Conservation (phyloP, 2,113 vertebrate species). For the Platysternon megacephalum region DNA sequence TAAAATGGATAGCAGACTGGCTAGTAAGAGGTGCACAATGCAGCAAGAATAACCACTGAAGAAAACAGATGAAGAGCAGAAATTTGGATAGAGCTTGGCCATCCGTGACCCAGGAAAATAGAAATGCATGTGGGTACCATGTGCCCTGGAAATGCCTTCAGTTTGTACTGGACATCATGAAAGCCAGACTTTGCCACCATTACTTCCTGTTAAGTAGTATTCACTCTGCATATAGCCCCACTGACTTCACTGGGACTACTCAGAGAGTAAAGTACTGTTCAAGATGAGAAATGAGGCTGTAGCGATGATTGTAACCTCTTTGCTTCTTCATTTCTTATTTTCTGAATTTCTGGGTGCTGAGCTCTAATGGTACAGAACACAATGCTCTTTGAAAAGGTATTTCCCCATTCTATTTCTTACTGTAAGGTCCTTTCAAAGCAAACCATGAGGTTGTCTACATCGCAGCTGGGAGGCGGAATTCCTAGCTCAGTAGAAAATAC, state of each 20-base stretch:
- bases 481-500: not conserved
- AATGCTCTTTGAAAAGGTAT: not conserved
- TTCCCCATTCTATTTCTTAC: not conserved
- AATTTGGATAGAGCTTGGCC: not conserved
- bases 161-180: not conserved
- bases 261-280: too few species aligned
- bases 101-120: accelerated
- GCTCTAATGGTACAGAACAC: not conserved
- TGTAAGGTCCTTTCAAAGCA: not conserved
- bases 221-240: not conserved
- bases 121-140: not conserved
- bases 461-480: not conserved
- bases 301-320: not conserved
- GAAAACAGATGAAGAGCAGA: not conserved
- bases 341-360: too few species aligned
- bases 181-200: not conserved
- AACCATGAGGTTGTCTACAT: not conserved
- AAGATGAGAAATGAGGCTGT: not conserved
- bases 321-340: not conserved
- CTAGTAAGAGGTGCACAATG: not conserved
- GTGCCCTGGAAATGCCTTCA: not conserved
- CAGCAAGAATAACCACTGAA: accelerated
- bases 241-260: not conserved
- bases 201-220: not conserved
- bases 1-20: not conserved